Conservation (phyloP, 2,888 invertebrate species). For the Rhagonycha fulva region DNA sequence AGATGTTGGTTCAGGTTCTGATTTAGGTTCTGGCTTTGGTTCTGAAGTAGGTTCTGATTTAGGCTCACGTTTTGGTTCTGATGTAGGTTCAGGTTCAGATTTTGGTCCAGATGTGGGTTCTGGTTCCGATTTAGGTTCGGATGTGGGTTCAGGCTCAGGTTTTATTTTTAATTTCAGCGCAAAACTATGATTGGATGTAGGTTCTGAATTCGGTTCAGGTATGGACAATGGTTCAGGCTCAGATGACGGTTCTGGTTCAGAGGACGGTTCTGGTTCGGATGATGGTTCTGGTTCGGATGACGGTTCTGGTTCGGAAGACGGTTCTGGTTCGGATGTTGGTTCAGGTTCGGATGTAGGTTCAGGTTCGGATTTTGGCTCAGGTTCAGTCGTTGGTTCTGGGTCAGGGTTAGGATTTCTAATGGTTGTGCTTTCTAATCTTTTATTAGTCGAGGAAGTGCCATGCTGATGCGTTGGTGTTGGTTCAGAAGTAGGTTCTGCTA, state of each 20-base stretch:
- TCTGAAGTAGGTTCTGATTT: conserved; percentile 54
- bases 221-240: conserved; percentile 54
- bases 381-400: conserved; percentile 46
- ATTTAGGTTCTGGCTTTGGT: conserved; percentile 49
- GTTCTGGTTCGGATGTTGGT: conserved; percentile 52
- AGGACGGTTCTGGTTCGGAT: conserved; percentile 55
- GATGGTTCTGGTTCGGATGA: conserved; percentile 49
- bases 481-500: conserved; percentile 41
- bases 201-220: conserved; percentile 48
- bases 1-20: conserved; percentile 50
- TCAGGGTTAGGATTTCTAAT: conserved; percentile 36
- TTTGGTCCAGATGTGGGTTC: conserved; percentile 53
- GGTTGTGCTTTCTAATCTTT: conserved; percentile 10
- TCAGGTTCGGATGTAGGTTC: conserved; percentile 53
- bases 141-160: conserved; percentile 46
- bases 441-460: background rate
- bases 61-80: conserved; percentile 54
- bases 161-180: conserved; percentile 51
- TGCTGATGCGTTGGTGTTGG: conserved; percentile 30
- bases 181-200: conserved; percentile 52
- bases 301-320: conserved; percentile 52
- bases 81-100: conserved; percentile 55
- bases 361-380: conserved; percentile 51
- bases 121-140: conserved; percentile 53
- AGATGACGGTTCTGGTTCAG: conserved; percentile 52